These are phyloP conservation scores for Sepioteuthis lessoniana DNA, from an alignment of 2,888 invertebrate genomes.

Conservation along the genomic window DNA sequence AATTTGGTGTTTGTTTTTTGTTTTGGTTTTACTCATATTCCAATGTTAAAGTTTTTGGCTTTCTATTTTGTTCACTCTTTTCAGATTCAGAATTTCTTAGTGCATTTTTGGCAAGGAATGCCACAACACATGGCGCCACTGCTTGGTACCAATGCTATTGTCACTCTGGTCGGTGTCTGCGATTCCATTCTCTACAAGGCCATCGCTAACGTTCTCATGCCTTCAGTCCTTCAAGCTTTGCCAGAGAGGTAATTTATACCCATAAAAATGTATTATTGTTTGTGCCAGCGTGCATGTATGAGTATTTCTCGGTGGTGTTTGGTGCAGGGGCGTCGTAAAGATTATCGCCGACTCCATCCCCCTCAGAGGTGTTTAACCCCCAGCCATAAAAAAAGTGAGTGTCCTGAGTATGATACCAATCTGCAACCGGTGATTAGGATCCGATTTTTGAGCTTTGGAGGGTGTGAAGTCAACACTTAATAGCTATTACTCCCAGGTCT, in stretches of 20 bases:
- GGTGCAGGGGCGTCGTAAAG: too few relatives aligned
- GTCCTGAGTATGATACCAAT: too few relatives aligned
- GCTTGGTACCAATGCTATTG: slow-evolving; percentile 72
- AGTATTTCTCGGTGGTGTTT: background rate
- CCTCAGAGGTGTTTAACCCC: too few relatives aligned
- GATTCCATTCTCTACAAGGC: slow-evolving; percentile 77
- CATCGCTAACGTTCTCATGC: slow-evolving; percentile 76
- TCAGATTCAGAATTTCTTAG: slow-evolving; percentile 76
- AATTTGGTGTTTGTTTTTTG: too few relatives aligned
- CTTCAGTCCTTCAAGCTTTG: slow-evolving; percentile 75
- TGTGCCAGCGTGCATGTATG: too few relatives aligned
- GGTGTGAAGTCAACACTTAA: too few relatives aligned
- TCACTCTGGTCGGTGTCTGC: slow-evolving; percentile 76
- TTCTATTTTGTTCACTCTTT: slow-evolving; percentile 47
- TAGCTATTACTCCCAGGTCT: too few relatives aligned
- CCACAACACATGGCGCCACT: slow-evolving; percentile 75
- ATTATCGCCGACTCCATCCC: too few relatives aligned
- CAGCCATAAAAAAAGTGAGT: too few relatives aligned
- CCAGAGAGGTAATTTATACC: slow-evolving; percentile 72
- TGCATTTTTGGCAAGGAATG: slow-evolving; percentile 77
- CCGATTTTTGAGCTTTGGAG: too few relatives aligned
- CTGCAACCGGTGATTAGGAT: too few relatives aligned
- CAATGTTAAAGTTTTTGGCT: background rate
- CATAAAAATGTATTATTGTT: background rate
- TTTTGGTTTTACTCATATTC: background rate